phyloP scores from a whole-genome alignment of 2,888 invertebrate species.

The Stictocephala bisonia region DNA sequence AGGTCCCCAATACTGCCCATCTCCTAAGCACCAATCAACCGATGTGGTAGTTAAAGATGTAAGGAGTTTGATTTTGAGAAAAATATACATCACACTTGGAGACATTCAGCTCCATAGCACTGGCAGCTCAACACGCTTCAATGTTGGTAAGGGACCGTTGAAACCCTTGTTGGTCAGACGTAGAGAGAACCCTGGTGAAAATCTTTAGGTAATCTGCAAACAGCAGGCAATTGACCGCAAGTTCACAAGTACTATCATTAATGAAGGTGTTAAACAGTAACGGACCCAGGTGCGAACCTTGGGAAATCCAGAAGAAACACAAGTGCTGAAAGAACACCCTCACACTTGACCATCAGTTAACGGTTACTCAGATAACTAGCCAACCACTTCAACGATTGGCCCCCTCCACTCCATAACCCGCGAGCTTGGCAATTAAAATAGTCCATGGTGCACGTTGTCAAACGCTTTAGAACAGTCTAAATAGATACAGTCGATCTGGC shows the following conservation, averaged over 20 bases:
- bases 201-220: too few species aligned
- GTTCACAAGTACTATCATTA: too few species aligned
- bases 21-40: too few species aligned
- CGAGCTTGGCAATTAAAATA: too few species aligned
- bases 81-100: not conserved
- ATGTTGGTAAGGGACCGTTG: not conserved
- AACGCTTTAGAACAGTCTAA: too few species aligned
- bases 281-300: too few species aligned
- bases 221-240: not conserved
- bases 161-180: not conserved
- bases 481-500: too few species aligned
- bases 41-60: not conserved
- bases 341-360: constrained; percentile 2
- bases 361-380: not conserved
- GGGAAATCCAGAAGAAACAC: not conserved
- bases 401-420: too few species aligned
- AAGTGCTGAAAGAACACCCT: not conserved
- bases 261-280: too few species aligned
- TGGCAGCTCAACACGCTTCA: not conserved
- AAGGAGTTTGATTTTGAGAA: not conserved
- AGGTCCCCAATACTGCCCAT: too few species aligned
- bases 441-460: too few species aligned
- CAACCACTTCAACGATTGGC: not conserved
- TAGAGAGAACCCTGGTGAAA: not conserved
- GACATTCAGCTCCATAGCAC: not conserved